Conservation (phyloP, 2,888 invertebrate genomes). For the Thera obeliscata region DNA sequence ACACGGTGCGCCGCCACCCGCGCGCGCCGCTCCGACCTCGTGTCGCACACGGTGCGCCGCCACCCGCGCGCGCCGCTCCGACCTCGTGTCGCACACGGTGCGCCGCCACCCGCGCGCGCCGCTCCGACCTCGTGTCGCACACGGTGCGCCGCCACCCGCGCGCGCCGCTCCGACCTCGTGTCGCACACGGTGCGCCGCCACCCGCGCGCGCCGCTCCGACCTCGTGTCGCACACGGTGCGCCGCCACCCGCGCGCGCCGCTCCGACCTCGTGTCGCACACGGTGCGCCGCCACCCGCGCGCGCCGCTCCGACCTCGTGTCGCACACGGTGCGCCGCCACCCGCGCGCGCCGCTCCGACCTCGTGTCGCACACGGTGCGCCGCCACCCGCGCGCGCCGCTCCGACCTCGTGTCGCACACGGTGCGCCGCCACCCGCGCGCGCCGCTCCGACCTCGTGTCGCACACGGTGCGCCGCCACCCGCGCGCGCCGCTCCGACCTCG, state of each 20-base stretch:
- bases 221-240: constrained; percentile 39
- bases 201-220: constrained; percentile 38
- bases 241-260: constrained; percentile 38
- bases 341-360: constrained; percentile 41
- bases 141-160: constrained; percentile 30
- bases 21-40: constrained; percentile 41
- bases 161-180: constrained; percentile 41
- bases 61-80: constrained; percentile 40
- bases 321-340: constrained; percentile 38
- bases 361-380: constrained; percentile 35
- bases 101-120: constrained; percentile 39
- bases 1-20: constrained; percentile 36
- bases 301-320: constrained; percentile 41
- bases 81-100: constrained; percentile 39
- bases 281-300: constrained; percentile 31
- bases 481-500: constrained; percentile 41
- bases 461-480: constrained; percentile 36
- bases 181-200: constrained; percentile 38
- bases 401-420: constrained; percentile 40
- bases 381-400: constrained; percentile 39
- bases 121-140: constrained; percentile 42
- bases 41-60: constrained; percentile 35
- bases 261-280: constrained; percentile 41
- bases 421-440: constrained; percentile 37
- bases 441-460: constrained; percentile 41